Percentiles rank a stretch among this genome's conserved stretches.
Conservation (phyloP, 2,797 vertebrate species). For the Lophotriccus pileatus region DNA sequence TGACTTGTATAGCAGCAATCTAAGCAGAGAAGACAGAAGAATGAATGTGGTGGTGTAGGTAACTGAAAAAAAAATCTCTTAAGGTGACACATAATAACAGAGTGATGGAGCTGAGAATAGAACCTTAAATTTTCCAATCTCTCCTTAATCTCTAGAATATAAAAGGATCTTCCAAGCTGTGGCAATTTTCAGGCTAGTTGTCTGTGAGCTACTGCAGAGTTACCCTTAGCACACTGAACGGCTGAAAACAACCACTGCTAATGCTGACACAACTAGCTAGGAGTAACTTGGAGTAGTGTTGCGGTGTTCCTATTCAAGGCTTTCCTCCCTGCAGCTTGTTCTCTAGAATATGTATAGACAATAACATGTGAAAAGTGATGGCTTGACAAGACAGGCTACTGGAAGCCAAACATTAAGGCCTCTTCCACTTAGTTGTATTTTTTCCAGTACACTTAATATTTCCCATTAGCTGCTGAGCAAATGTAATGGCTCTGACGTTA, state of each 20-base stretch:
- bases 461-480: slow-evolving; percentile 10
- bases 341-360: neutral
- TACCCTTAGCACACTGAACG: neutral
- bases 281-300: neutral
- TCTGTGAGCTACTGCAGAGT: neutral
- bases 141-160: neutral
- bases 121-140: neutral
- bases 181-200: neutral
- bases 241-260: neutral
- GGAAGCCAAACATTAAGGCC: neutral
- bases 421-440: neutral
- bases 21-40: neutral
- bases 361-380: neutral
- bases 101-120: neutral
- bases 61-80: neutral
- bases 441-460: slow-evolving; percentile 32
- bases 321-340: neutral
- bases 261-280: neutral
- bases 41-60: neutral
- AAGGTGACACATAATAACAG: neutral
- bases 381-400: neutral
- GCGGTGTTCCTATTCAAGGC: neutral
- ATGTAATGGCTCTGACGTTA: neutral
- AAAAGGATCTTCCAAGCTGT: neutral
- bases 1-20: neutral